A percentile compares a stretch with the other conserved stretches of the same genome.
phyloP scores from a whole-genome alignment of 2,888 invertebrate genomes.

The Portevinia maculata region DNA sequence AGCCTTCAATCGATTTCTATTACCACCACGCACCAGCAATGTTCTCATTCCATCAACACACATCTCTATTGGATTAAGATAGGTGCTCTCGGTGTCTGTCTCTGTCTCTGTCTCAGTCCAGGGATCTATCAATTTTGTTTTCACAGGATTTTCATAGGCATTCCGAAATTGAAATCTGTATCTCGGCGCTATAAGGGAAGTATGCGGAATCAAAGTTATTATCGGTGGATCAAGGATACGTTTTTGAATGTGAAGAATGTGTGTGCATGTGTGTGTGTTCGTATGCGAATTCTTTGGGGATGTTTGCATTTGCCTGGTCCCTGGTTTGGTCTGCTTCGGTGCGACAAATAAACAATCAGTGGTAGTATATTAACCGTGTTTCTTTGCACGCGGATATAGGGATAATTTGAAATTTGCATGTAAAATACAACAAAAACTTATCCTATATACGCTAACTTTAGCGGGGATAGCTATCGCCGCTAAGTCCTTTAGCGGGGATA shows the following conservation, averaged over 20 bases:
- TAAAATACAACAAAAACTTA: too few species aligned
- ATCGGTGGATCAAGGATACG: conserved; percentile 8
- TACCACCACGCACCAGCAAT: conserved; percentile 18
- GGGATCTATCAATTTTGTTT: conserved; percentile 43
- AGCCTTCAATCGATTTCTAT: conserved; percentile 41
- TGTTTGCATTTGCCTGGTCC: background rate
- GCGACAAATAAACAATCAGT: too few species aligned
- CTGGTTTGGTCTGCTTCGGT: conserved; percentile 10
- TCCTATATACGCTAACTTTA: too few species aligned
- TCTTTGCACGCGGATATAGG: too few species aligned
- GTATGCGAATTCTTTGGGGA: background rate
- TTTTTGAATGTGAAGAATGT: conserved; percentile 38
- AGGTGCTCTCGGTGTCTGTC: background rate
- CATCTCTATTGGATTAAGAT: conserved; percentile 42
- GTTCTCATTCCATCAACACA: conserved; percentile 40
- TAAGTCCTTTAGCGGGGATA: too few species aligned
- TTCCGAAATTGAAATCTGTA: conserved; percentile 31
- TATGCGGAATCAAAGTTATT: conserved; percentile 47
- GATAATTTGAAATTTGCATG: too few species aligned
- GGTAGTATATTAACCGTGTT: too few species aligned
- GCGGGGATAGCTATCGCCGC: too few species aligned
- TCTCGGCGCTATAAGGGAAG: background rate
- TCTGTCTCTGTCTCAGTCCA: too few species aligned
- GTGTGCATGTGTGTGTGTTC: conserved; percentile 23
- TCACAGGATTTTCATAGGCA: conserved; percentile 22